Base-by-base conservation (phyloP, 2,888 invertebrate species). In the Panzeria rudis region DNA sequence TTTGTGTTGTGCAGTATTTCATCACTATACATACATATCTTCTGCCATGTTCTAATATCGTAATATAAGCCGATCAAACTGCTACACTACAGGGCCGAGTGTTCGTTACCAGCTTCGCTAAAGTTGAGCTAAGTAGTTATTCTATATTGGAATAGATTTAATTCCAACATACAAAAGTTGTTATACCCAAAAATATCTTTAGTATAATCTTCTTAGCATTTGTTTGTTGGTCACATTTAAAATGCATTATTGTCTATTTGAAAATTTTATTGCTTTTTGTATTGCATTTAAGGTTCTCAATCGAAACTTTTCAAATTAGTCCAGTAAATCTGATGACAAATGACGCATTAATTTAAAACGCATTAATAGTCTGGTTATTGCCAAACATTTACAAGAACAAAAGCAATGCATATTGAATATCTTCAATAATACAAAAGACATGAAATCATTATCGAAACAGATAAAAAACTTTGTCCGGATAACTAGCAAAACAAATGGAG, bases 271-370 rank as follows among this genome's bases (percentile, higher is more conserved):
- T 81, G 68, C 52, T 61, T 54, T 76, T 54, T 59, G 3, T 35
- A 64, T 73, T 56, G 79, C 69, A 50, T 41, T 66, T 38, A 8
- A 32, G 20, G 50, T 68, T 54, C 50, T 25, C 66, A 56, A 68
- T 56, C 11, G 59, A 68, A 82, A 79, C 85, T 82, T 83, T 82
- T 71, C 64, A 62, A 71, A 73, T 78, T 54, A 82, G 78, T 71
- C 75, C 85, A 78, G 52, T 82, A 85, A 82, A 82, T 85, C 85
- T 85, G 59, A 71, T 71, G 82, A 85, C 80, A 85, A 85, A 85
- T 85, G 85, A 82, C 69, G 85, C 85, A 82, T 85, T 85, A 61
- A 75, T 66, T 79, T 82, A 66, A 64, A 78, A 82, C 73, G 78
- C 78, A 85, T 82, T 82, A 78, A 82, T 71, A 75, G 47, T 54